Evolutionary conservation across 2,113 vertebrate species (phyloP).

Genomic region (Malurus alboscapulatus): DNA sequence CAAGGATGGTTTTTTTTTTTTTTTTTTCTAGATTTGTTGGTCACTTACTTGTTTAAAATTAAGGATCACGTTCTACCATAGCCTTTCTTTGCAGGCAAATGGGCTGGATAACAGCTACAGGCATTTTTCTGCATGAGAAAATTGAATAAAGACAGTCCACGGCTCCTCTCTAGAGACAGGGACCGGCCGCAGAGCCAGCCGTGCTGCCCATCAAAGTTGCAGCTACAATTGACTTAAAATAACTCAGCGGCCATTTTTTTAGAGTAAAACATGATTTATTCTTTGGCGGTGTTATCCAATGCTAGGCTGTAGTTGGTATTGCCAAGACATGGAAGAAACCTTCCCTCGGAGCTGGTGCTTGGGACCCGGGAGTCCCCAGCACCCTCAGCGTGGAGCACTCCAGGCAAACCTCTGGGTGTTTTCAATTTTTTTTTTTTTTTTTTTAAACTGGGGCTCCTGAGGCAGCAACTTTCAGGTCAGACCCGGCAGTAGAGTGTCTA

Average conservation of each 20-base stretch:
- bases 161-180: neutral
- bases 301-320: neutral
- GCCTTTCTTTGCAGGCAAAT: neutral
- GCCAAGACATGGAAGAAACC: neutral
- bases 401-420: neutral
- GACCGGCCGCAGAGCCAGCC: neutral
- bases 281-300: rapidly evolving
- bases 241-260: neutral
- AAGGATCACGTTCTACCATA: neutral
- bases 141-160: neutral
- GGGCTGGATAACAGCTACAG: neutral
- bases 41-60: neutral
- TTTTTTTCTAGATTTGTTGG: neutral
- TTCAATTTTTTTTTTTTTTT: too few relatives aligned
- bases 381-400: too few relatives aligned
- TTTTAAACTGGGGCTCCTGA: neutral
- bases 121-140: neutral
- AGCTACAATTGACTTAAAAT: neutral
- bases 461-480: neutral
- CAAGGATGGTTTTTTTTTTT: neutral
- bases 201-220: neutral
- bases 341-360: neutral
- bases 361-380: neutral
- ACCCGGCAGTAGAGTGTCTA: neutral
- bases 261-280: neutral